phyloP scores from a whole-genome alignment of 1,140 invertebrate genomes.

The Popillia japonica region DNA sequence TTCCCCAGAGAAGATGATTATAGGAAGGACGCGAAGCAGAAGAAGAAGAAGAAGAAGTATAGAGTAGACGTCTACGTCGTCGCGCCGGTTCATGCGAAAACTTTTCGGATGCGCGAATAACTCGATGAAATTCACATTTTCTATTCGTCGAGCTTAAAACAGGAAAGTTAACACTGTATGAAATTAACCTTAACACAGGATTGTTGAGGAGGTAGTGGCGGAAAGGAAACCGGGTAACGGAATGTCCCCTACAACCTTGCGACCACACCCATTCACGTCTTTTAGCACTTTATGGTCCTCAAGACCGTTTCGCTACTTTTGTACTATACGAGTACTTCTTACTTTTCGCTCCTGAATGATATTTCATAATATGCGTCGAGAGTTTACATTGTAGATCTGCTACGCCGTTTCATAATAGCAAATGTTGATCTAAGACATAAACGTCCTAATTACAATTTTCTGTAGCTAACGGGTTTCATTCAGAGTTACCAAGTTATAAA shows the following conservation, averaged over 20 bases:
- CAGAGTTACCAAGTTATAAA: no score
- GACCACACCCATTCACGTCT: conserved; percentile 15
- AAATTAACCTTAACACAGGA: conserved; percentile 46
- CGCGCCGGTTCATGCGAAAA: conserved; percentile 46
- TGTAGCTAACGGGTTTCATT: not conserved
- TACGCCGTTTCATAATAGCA: not conserved
- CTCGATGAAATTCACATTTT: conserved; percentile 50
- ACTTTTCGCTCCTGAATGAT: not conserved
- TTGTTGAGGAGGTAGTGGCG: not conserved
- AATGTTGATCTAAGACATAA: not conserved
- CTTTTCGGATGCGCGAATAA: conserved; percentile 45
- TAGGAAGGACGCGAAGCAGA: not conserved
- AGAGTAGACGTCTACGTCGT: conserved; percentile 29
- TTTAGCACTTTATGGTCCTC: not conserved
- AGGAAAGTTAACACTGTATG: conserved; percentile 48
- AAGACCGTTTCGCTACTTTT: not conserved
- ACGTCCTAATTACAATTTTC: not conserved
- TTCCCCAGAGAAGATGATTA: not conserved
- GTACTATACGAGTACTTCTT: not conserved
- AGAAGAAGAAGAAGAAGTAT: not conserved
- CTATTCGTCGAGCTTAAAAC: conserved; percentile 47
- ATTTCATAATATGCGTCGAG: not conserved
- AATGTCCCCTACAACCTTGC: not conserved
- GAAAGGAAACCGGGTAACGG: not conserved
- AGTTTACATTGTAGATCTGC: not conserved